Conservation (phyloP, 2,113 vertebrate genomes). For the Herpetotheres cachinnans region DNA sequence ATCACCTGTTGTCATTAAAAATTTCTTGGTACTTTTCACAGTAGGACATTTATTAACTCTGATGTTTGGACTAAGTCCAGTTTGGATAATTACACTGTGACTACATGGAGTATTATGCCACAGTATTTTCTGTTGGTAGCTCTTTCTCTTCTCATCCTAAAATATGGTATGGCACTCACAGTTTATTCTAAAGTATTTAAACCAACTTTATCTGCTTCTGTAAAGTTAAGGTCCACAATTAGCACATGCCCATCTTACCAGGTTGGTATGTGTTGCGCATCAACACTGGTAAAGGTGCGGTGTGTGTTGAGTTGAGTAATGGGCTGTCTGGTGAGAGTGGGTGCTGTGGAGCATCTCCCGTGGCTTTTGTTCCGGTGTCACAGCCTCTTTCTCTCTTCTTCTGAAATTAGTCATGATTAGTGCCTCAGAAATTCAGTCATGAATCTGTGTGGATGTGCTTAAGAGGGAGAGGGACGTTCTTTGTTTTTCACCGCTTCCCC, state of each 20-base stretch:
- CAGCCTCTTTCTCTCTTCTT: neutral
- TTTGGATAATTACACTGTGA: neutral
- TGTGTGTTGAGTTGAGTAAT: neutral
- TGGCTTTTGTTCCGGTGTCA: neutral
- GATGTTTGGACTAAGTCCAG: neutral
- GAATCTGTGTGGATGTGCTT: neutral
- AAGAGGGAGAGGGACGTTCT: neutral
- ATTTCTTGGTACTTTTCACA: neutral
- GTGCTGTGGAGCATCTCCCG: fast-evolving
- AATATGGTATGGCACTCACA: neutral
- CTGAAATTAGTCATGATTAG: neutral
- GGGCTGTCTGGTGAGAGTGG: neutral
- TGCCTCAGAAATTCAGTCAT: neutral
- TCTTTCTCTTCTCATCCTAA: neutral
- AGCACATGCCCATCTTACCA: neutral
- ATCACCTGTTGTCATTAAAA: neutral
- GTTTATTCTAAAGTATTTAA: neutral
- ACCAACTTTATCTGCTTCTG: neutral
- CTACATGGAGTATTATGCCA: neutral
- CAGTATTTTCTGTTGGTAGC: neutral
- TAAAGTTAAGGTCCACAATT: neutral
- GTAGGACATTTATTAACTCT: neutral
- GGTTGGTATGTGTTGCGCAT: neutral
- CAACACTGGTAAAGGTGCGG: neutral
- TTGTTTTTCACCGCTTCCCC: neutral